phyloP scores from a whole-genome alignment of 1,140 invertebrate species.

The Musca vetustissima region DNA sequence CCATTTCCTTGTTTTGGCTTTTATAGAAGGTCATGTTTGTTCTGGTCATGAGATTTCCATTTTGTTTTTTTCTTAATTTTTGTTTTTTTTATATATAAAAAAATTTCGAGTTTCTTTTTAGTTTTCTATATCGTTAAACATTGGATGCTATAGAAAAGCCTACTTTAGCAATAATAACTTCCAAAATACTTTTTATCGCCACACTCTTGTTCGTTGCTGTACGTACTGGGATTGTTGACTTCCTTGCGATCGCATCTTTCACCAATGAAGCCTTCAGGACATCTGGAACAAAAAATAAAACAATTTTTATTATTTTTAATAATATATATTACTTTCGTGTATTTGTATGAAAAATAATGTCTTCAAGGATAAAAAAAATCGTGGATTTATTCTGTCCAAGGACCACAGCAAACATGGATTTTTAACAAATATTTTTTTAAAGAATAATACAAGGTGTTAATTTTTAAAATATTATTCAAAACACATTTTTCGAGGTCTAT shows the following conservation, averaged over 20 bases:
- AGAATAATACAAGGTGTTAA: too few relatives aligned
- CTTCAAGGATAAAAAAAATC: neutral
- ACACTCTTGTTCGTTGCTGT: constrained; percentile 50
- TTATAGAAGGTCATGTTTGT: neutral
- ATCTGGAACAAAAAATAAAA: constrained; percentile 62
- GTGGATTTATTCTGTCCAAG: too few relatives aligned
- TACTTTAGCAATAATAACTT: constrained; percentile 57
- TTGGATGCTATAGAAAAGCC: constrained; percentile 57
- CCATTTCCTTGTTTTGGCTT: too few relatives aligned
- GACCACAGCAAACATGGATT: too few relatives aligned
- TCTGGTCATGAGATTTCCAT: neutral
- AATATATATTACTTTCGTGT: neutral
- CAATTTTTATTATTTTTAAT: neutral
- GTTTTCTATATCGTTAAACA: constrained; percentile 40
- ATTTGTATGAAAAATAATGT: too few relatives aligned
- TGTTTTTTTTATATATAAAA: constrained; percentile 5
- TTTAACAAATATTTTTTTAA: too few relatives aligned
- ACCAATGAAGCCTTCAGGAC: constrained; percentile 79
- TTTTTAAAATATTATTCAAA: too few relatives aligned
- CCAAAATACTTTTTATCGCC: constrained; percentile 45
- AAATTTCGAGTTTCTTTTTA: constrained; percentile 15
- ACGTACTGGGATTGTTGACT: constrained; percentile 48
- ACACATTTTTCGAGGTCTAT: too few relatives aligned
- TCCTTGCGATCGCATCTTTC: constrained; percentile 82
- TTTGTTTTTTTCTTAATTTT: neutral